Conservation (phyloP, 2,113 vertebrate genomes). For the Chauna torquata region DNA sequence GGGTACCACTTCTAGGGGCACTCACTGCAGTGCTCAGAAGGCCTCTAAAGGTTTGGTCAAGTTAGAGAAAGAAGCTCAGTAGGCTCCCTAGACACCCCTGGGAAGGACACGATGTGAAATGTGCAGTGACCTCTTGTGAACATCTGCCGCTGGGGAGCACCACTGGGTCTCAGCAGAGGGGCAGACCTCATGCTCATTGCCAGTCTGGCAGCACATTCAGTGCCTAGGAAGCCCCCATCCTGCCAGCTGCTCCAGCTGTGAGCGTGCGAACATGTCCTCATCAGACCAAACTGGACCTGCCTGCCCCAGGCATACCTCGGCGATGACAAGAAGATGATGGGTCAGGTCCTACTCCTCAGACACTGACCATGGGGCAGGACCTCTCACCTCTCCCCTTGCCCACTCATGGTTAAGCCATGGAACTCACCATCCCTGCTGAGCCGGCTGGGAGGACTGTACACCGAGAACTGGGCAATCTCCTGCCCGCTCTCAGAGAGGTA, state of each 20-base stretch:
- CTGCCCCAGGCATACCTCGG: not conserved
- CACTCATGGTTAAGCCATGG: not conserved
- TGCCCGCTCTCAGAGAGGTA: conserved; percentile 73
- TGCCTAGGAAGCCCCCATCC: not conserved
- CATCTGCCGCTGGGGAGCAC: not conserved
- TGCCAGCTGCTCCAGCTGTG: not conserved
- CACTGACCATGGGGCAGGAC: not conserved
- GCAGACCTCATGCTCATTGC: not conserved
- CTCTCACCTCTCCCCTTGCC: not conserved
- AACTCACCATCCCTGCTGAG: conserved; percentile 86
- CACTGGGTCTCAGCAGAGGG: not conserved
- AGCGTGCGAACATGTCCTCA: not conserved
- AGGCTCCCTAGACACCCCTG: not conserved
- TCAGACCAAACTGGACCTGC: not conserved
- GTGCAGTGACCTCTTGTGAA: not conserved
- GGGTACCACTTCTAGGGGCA: not conserved
- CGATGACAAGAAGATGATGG: not conserved
- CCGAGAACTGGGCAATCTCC: conserved; percentile 26
- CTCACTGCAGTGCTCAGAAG: not conserved
- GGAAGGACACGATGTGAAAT: not conserved
- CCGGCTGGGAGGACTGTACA: conserved; percentile 70
- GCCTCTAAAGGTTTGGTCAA: not conserved
- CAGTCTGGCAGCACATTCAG: not conserved
- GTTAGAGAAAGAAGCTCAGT: not conserved
- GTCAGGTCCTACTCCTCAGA: not conserved